Conservation (phyloP, 2,797 vertebrate species). For the Myotis daubentonii region DNA sequence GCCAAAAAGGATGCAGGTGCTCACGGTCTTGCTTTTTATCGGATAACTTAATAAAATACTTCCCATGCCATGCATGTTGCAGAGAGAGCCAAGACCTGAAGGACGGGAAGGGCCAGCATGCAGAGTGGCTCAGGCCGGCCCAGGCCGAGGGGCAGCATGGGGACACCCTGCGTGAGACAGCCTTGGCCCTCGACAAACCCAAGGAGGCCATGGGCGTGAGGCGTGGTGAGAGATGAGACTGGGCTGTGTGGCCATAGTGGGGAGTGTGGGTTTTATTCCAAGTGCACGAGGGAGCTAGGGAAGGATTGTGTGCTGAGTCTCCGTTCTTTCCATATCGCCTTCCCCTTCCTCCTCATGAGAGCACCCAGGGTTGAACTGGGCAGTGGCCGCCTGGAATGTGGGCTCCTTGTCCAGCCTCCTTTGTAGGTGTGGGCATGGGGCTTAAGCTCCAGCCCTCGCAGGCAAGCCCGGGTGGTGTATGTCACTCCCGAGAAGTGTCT, state of each 20-base stretch:
- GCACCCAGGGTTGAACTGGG: too few relatives aligned
- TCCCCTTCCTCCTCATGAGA: background rate
- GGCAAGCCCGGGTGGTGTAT: background rate
- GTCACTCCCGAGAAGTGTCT: background rate
- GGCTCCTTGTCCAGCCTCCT: background rate
- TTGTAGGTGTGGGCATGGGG: background rate
- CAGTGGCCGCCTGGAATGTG: background rate
- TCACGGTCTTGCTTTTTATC: background rate
- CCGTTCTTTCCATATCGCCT: too few relatives aligned
- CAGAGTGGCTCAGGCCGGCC: accelerated
- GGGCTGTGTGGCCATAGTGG: accelerated
- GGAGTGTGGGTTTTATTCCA: background rate
- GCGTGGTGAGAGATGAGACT: background rate
- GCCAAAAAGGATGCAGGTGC: background rate
- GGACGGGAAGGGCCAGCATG: accelerated
- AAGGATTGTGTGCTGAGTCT: background rate
- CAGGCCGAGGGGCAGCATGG: background rate
- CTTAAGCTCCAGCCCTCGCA: background rate
- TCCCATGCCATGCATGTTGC: background rate
- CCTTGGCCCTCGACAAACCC: background rate
- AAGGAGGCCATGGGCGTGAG: too few relatives aligned
- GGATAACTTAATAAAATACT: background rate
- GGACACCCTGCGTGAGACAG: too few relatives aligned
- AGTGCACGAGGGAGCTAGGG: background rate
- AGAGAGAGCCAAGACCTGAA: background rate